These are phyloP conservation scores for Megalonaias nervosa DNA, from an alignment of 1,140 invertebrate species.

Conservation along the genomic window DNA sequence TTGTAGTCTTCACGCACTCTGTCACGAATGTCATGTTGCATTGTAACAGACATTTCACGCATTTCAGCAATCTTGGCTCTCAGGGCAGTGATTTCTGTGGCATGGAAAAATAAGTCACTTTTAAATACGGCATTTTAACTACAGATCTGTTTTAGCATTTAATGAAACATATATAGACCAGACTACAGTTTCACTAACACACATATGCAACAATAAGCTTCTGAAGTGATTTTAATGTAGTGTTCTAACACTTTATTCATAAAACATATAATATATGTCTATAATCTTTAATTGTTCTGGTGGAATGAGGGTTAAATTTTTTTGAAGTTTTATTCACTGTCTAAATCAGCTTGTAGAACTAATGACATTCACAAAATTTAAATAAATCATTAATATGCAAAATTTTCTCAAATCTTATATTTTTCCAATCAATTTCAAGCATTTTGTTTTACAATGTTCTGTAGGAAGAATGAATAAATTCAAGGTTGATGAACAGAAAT, in stretches of 20 bases:
- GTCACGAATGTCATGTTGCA: constrained; percentile 64
- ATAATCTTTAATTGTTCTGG: too few relatives aligned
- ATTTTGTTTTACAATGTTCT: too few relatives aligned
- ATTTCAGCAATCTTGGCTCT: constrained; percentile 68
- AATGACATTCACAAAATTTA: too few relatives aligned
- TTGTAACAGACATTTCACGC: constrained; percentile 59
- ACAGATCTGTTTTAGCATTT: neutral
- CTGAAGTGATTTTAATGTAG: neutral
- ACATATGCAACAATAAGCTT: neutral
- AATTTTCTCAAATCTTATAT: too few relatives aligned
- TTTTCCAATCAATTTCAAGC: too few relatives aligned
- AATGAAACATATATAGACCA: neutral
- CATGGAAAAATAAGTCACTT: neutral
- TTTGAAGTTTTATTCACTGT: too few relatives aligned
- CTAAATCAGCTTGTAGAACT: too few relatives aligned
- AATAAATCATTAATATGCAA: too few relatives aligned
- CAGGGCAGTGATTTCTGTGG: constrained; percentile 68
- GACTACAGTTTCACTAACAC: neutral
- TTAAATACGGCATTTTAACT: neutral
- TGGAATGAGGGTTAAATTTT: too few relatives aligned
- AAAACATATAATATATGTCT: neutral
- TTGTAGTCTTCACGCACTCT: constrained; percentile 67
- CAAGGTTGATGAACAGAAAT: too few relatives aligned
- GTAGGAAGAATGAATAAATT: too few relatives aligned
- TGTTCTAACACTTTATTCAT: neutral